These are phyloP conservation scores for Bos javanicus DNA, from an alignment of 2,113 vertebrate species.

Conservation along the genomic window DNA sequence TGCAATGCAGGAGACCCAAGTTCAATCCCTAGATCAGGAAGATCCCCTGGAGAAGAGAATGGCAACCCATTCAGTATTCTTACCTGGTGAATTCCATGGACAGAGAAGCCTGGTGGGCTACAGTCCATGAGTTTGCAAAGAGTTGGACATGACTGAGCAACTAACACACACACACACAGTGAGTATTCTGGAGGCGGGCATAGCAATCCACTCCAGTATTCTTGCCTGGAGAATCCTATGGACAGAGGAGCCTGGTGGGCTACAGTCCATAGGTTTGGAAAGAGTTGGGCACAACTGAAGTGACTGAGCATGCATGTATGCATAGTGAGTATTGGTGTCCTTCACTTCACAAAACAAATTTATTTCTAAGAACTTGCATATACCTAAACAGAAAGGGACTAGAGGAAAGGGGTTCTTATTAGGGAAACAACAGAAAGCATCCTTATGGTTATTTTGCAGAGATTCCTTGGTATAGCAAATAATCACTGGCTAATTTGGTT, in stretches of 20 bases:
- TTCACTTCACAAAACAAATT: background rate
- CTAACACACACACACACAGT: background rate
- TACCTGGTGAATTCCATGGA: background rate
- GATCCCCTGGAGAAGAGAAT: background rate
- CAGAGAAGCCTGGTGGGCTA: background rate
- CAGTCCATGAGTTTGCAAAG: background rate
- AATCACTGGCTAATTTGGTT: background rate
- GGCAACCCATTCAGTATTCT: background rate
- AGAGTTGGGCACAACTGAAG: background rate
- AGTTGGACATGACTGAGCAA: background rate
- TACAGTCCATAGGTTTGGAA: background rate
- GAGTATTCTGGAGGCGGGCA: background rate
- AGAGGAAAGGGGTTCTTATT: background rate
- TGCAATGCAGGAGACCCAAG: background rate
- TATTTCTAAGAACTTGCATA: background rate
- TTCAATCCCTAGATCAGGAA: background rate
- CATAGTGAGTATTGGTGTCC: background rate
- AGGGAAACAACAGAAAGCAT: background rate
- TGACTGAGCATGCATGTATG: background rate
- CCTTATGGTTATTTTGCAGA: background rate
- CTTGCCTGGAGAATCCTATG: background rate
- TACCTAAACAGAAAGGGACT: background rate
- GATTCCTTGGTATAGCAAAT: background rate
- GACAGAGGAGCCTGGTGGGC: background rate
- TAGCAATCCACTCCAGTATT: background rate